Percentiles rank a stretch among this genome's conserved stretches.
Conservation (phyloP, 1,140 invertebrate genomes). For the Rhopalosiphum padi region DNA sequence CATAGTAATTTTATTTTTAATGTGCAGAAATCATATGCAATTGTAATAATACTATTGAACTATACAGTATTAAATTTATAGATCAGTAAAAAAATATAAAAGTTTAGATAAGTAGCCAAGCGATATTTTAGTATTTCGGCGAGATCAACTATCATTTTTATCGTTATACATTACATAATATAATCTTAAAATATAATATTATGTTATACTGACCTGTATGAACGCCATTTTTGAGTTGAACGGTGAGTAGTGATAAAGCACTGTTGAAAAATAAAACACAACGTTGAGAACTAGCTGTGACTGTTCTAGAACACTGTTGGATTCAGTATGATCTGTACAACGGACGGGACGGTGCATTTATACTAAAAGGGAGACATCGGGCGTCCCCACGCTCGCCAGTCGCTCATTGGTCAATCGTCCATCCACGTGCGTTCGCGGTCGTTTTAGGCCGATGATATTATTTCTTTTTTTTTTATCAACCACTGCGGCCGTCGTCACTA, state of each 20-base stretch:
- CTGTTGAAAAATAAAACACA: background rate
- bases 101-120: background rate
- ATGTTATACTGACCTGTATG: conserved; percentile 41
- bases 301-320: conserved; percentile 50
- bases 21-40: background rate
- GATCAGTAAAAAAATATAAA: background rate
- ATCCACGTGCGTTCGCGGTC: conserved; percentile 48
- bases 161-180: background rate
- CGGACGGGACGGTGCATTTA: conserved; percentile 18
- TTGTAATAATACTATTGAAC: background rate
- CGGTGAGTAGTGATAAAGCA: background rate
- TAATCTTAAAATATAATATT: background rate
- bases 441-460: conserved; percentile 9
- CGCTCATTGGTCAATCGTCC: conserved; percentile 25
- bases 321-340: conserved; percentile 33
- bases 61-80: background rate
- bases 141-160: background rate
- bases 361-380: conserved; percentile 20
- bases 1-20: background rate
- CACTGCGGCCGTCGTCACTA: background rate
- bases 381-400: conserved; percentile 2
- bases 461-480: conserved; percentile 11
- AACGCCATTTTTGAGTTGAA: conserved; percentile 45
- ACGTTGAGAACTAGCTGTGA: conserved; percentile 26
- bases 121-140: background rate